Evolutionary conservation across 2,888 invertebrate genomes (phyloP).

Genomic region (Hypomecis atomaria): DNA sequence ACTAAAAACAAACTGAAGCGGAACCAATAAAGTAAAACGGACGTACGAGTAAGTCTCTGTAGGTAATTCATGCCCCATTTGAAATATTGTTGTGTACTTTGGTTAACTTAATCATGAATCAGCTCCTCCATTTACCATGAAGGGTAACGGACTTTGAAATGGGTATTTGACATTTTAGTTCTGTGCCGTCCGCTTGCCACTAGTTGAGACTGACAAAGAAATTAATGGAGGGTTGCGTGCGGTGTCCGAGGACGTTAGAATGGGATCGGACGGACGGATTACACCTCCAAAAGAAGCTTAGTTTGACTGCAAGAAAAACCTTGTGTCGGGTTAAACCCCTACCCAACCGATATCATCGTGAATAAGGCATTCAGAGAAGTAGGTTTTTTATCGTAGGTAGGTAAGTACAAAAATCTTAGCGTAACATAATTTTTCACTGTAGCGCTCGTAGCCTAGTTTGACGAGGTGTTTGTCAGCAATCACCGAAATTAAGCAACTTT

Average conservation of each 20-base stretch:
- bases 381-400: no score
- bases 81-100: slow-evolving; percentile 36
- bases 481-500: no score
- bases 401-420: slow-evolving; percentile 6
- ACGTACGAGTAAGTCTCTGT: neutral
- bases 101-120: slow-evolving; percentile 40
- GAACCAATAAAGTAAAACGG: slow-evolving; percentile 2
- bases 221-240: slow-evolving; percentile 36
- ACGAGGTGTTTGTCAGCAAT: no score
- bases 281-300: slow-evolving; percentile 29
- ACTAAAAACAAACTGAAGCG: slow-evolving; percentile 1
- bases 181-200: slow-evolving; percentile 25
- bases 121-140: slow-evolving; percentile 37
- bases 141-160: slow-evolving; percentile 40
- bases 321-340: slow-evolving; percentile 27
- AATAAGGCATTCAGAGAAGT: slow-evolving; percentile 15
- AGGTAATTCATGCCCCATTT: slow-evolving; percentile 21
- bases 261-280: slow-evolving; percentile 27
- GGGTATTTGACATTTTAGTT: slow-evolving; percentile 43
- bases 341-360: slow-evolving; percentile 24
- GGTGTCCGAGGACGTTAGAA: slow-evolving; percentile 22
- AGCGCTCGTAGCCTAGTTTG: no score
- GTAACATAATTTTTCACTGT: neutral
- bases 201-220: slow-evolving; percentile 35
- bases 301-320: slow-evolving; percentile 31